A percentile compares a stretch with the other conserved stretches of the same genome.
Conservation (phyloP, 2,888 invertebrate genomes). For the Tribolium freemani region DNA sequence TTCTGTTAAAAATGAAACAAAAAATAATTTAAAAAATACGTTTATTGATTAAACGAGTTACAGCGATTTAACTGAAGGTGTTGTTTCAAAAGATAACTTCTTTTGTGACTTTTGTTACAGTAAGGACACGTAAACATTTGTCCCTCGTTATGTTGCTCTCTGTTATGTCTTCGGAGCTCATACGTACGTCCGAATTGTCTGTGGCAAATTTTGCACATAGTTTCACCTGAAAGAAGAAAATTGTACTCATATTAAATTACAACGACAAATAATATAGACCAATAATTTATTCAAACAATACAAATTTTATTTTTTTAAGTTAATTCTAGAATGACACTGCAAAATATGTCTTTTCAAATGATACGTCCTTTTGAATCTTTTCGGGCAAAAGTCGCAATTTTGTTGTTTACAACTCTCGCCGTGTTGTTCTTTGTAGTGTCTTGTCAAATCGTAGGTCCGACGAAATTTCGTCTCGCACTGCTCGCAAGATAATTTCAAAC, state of each 20-base stretch:
- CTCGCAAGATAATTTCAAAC: background rate
- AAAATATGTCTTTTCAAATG: constrained; percentile 28
- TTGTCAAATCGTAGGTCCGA: background rate
- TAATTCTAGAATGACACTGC: constrained; percentile 12
- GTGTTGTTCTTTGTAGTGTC: constrained; percentile 16
- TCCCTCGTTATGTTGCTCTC: constrained; percentile 12
- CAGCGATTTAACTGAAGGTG: background rate
- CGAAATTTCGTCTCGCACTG: background rate
- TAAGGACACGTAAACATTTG: constrained; percentile 41
- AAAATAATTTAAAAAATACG: background rate
- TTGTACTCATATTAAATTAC: no score
- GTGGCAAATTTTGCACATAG: constrained; percentile 18
- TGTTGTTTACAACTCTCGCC: background rate
- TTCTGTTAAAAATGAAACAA: background rate
- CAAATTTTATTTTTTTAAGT: background rate
- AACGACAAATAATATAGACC: no score
- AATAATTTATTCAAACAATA: no score
- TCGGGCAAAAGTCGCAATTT: constrained; percentile 31
- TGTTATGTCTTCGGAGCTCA: constrained; percentile 11
- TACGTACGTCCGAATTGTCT: constrained; percentile 12
- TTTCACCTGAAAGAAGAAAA: constrained; percentile 14
- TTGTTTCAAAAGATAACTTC: background rate
- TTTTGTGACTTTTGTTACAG: constrained; percentile 51
- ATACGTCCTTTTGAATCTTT: constrained; percentile 30
- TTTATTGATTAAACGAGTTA: background rate